Percentiles rank a stretch among this genome's conserved stretches.
These are phyloP conservation scores for Chymomyza caudatula DNA, from an alignment of 2,888 invertebrate species.

Conservation along the genomic window DNA sequence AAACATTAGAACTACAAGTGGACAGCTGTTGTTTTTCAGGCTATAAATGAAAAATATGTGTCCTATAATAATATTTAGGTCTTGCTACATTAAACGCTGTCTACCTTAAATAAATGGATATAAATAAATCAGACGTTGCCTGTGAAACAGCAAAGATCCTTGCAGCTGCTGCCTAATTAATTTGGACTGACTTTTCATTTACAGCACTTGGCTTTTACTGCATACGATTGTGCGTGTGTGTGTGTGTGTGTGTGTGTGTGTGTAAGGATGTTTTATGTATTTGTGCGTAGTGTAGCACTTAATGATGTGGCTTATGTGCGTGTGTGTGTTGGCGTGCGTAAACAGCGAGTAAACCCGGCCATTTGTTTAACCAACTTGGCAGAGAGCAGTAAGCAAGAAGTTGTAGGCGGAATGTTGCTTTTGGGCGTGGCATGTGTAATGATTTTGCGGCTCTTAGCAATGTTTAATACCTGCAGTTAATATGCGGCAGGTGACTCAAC, in stretches of 20 bases:
- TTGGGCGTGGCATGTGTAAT: slow-evolving; percentile 19
- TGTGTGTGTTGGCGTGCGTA: slow-evolving; percentile 6
- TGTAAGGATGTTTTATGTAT: not conserved
- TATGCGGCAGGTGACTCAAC: slow-evolving; percentile 65
- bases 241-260: not conserved
- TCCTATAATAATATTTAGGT: not conserved
- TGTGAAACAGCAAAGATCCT: not conserved
- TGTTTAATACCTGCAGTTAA: slow-evolving; percentile 67
- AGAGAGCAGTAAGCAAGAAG: slow-evolving; percentile 11
- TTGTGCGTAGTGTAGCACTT: slow-evolving; percentile 32
- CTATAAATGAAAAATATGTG: not conserved
- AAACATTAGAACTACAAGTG: too few species aligned
- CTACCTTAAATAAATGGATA: not conserved
- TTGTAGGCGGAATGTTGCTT: slow-evolving; percentile 26
- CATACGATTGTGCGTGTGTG: not conserved
- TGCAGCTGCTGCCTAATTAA: slow-evolving; percentile 61
- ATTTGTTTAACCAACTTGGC: slow-evolving; percentile 42
- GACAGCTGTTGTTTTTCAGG: not conserved
- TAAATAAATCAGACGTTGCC: not conserved
- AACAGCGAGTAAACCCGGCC: slow-evolving; percentile 27
- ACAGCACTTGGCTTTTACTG: slow-evolving; percentile 25
- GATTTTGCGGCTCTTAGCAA: slow-evolving; percentile 50
- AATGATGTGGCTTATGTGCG: slow-evolving; percentile 45
- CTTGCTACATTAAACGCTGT: not conserved
- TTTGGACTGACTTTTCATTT: slow-evolving; percentile 51